A percentile compares a stretch with the other conserved stretches of the same genome.
Conservation (phyloP, 2,888 invertebrate species). For the Oscheius onirici region DNA sequence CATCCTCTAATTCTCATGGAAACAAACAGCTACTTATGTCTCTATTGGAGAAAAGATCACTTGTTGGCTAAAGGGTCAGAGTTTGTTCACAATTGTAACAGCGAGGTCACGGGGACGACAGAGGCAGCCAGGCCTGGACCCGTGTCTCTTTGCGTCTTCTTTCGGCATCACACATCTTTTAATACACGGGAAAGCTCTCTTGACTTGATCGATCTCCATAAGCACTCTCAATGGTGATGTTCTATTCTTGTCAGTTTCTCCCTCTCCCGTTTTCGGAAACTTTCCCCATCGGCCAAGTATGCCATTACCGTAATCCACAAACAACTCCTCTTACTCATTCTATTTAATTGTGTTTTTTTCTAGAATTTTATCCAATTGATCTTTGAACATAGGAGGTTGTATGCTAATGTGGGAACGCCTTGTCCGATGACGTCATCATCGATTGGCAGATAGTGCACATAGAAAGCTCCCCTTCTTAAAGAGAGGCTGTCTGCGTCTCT, state of each 20-base stretch:
- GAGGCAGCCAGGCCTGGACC: neutral
- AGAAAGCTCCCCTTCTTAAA: slow-evolving; percentile 9
- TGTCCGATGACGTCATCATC: slow-evolving; percentile 31
- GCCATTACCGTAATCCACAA: no score
- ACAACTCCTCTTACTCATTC: no score
- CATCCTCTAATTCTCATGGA: neutral
- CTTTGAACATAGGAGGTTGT: neutral
- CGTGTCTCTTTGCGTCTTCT: no score
- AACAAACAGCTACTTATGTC: neutral
- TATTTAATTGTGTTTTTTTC: neutral
- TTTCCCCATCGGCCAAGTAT: no score
- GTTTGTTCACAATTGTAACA: neutral
- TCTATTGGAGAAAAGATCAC: neutral
- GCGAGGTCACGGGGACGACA: neutral
- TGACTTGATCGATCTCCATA: no score
- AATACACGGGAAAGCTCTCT: no score
- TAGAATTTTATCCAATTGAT: neutral
- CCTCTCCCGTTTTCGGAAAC: no score
- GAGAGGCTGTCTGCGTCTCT: slow-evolving; percentile 21
- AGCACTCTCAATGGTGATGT: no score
- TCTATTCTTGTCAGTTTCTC: no score
- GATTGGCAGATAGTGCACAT: slow-evolving; percentile 20
- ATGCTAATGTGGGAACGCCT: slow-evolving; percentile 25
- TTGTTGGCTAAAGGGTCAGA: neutral
- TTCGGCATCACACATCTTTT: no score